phyloP scores from a whole-genome alignment of 2,797 vertebrate genomes.

The Enteromius anoplus region DNA sequence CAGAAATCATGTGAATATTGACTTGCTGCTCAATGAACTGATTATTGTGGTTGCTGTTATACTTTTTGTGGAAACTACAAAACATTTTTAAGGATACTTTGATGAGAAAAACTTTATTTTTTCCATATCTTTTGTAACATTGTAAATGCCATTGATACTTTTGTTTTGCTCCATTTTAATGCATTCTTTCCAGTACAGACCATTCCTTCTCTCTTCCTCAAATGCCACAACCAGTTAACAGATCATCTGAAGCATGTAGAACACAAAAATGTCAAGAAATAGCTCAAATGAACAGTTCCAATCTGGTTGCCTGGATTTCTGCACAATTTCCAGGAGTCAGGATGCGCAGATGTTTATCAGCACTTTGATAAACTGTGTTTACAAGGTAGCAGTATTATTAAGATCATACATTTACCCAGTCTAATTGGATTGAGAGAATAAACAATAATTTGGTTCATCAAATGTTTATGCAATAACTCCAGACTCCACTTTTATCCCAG shows the following conservation, averaged over 20 bases:
- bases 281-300: not conserved
- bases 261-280: not conserved
- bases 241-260: not conserved
- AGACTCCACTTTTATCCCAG: not conserved
- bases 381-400: not conserved
- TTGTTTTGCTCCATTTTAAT: not conserved
- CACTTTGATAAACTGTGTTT: not conserved
- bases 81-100: not conserved
- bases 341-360: constrained; percentile 13
- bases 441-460: not conserved
- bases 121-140: not conserved
- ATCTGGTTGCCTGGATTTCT: not conserved
- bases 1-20: not conserved
- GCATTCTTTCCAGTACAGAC: not conserved
- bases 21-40: not conserved
- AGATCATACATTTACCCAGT: not conserved
- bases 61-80: not conserved
- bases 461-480: constrained; percentile 1
- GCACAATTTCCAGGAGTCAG: constrained; percentile 9
- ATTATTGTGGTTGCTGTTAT: not conserved
- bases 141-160: not conserved
- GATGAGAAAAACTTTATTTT: not conserved
- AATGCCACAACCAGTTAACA: not conserved
- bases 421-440: not conserved
- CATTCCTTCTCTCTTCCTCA: not conserved